Evolutionary conservation across 2,113 vertebrate species (phyloP), one percentile per base, ranked within the genome.

Genomic region (Clarias magur): DNA sequence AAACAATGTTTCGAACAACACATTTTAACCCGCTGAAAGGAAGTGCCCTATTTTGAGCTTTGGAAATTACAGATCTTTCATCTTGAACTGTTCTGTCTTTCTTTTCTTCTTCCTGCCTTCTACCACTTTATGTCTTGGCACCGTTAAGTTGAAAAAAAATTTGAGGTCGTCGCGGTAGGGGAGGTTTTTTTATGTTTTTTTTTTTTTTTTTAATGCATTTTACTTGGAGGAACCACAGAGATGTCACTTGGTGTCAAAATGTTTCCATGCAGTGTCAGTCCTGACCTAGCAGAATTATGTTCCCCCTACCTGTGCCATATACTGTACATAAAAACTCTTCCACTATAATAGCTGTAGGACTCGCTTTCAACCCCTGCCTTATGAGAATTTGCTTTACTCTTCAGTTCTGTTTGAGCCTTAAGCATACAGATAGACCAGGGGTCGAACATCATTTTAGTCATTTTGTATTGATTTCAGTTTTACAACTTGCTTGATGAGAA

Each of bases 11-110:
- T 88, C 80, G 48, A 27, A 56, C 54, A 60, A 63, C 62, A 82
- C 82, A 88, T 85, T 88, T 85, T 38, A 82, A 79, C 48, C 62
- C 54, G 1, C 62, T 79, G 62, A 87, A 87, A 87, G 79, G 63
- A 86, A 79, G 59, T 59, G 59, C 70, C 88, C 79, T 87, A 85
- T 76, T 89, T 70, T 67, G 19, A 85, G 82, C 76, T 60, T 85
- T 75, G 54, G 67, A 85, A 88, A 87, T 83, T 48, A 82, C 86
- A 85, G 78, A 75, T 80, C 54, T 76, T 89, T 87, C 60, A 81
- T 82, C 68, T 38, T 25, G 60, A 42, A 38, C 56, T 65, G 62
- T 68, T 63, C 42, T 56, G n/a, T 27, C 54, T 53, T 73, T 82
- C 65, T 85, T 65, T 86, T 63, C 15, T 16, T 34, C 21, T 23